Conservation (phyloP, 2,113 vertebrate species). For the Daphoenositta chrysoptera region DNA sequence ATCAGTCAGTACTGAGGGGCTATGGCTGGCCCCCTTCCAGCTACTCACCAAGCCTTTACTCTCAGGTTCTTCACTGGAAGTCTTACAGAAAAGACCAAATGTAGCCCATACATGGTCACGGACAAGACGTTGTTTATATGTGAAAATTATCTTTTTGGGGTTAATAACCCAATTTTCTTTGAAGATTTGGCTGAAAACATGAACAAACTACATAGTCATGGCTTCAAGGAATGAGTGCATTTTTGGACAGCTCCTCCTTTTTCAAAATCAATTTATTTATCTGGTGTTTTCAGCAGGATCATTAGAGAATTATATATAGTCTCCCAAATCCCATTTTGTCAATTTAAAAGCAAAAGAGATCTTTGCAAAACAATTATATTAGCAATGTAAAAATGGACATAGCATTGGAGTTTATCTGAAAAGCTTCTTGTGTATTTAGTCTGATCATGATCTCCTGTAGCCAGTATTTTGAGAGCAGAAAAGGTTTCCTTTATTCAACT, state of each 20-base stretch:
- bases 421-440: neutral
- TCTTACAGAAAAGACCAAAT: neutral
- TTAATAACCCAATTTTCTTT: neutral
- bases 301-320: neutral
- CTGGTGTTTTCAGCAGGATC: neutral
- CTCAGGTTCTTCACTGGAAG: neutral
- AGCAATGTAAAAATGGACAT: neutral
- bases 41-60: neutral
- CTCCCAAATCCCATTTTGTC: neutral
- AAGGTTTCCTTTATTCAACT: neutral
- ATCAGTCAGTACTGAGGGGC: neutral
- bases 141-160: neutral
- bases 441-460: neutral
- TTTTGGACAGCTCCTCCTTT: neutral
- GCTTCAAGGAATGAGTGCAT: neutral
- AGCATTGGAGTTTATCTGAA: neutral
- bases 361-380: neutral
- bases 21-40: neutral
- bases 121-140: neutral
- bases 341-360: neutral
- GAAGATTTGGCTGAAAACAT: neutral
- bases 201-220: neutral
- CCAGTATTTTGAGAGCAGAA: neutral
- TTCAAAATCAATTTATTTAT: neutral
- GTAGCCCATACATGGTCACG: neutral